Base-by-base conservation (phyloP, 2,797 vertebrate species). In the Malacoctenus gilli region DNA sequence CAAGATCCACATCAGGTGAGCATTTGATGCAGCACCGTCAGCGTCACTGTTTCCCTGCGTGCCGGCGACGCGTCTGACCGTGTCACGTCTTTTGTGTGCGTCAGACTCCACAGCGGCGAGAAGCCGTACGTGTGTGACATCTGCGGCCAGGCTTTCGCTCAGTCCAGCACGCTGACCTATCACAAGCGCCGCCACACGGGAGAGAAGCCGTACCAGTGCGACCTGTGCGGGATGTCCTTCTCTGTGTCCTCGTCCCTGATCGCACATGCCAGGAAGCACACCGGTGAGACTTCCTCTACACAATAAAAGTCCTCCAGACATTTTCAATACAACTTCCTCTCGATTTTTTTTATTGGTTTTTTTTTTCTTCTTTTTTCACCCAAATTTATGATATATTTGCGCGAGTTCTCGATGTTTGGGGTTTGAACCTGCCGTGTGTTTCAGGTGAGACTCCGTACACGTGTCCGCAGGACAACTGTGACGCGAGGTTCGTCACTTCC, bases 201-300 rank as follows among this genome's bases (percentile, higher is more conserved):
- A 0, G 97, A 99, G 90, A 98, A 98, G 40, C 97, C 97, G 0
- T 99, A 99, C 6, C 94, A 99, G 34, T 99, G 97, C 0, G 96
- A 99, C 56, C 95, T 94, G 4, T 99, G 97, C 4, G 97, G 97
- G 11, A 98, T 98, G 91, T 93, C 95, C 3, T 99, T 99, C 73
- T 95, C 96, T 0, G 97, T 99, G 32, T 98, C 97, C 6, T 98
- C 96, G 61, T 99, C 97, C 0, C 96, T 99, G 73, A 98, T 98
- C 76, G 94, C 96, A 4, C 97, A 99, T 54, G 94, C 94, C 39
- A 90, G 97, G 3, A 98, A 98, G 51, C 97, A 99, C 68, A 97
- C 96, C 49, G 96, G 96, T 98, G 66, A 68, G 76, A 1, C 11
- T 2, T 8, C 30, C 3, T 11, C 28, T 9, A 4, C 22, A 23